These are phyloP conservation scores for Oreochromis spilurus DNA, from an alignment of 2,113 vertebrate species.

Conservation along the genomic window DNA sequence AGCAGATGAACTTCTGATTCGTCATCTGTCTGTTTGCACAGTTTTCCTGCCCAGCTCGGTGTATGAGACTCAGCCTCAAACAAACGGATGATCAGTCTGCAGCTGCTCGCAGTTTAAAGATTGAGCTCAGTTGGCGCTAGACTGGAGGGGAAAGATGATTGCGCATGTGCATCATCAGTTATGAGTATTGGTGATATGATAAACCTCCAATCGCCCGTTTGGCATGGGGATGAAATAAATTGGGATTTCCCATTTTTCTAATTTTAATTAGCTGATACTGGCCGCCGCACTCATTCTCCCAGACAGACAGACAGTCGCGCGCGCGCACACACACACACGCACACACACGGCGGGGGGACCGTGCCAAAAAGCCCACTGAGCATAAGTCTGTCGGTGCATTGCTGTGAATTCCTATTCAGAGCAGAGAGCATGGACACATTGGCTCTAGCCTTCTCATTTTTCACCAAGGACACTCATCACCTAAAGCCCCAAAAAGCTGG, in stretches of 20 bases:
- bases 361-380: neutral
- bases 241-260: neutral
- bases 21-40: neutral
- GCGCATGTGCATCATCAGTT: slow-evolving; percentile 35
- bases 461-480: neutral
- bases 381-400: neutral
- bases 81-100: slow-evolving; percentile 27
- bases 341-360: neutral
- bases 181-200: neutral
- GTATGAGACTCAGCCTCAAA: neutral
- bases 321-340: neutral
- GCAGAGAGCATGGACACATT: neutral
- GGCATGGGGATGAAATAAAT: neutral
- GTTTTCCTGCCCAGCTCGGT: neutral
- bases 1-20: neutral
- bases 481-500: neutral
- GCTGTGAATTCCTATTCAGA: neutral
- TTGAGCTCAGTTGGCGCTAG: slow-evolving; percentile 34
- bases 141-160: neutral
- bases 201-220: neutral
- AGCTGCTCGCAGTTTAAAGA: slow-evolving; percentile 33
- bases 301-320: neutral
- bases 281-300: neutral
- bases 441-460: neutral
- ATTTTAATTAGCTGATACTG: neutral